Base-by-base conservation (phyloP, 2,888 invertebrate species). In the Sinhomidia bicolor region DNA sequence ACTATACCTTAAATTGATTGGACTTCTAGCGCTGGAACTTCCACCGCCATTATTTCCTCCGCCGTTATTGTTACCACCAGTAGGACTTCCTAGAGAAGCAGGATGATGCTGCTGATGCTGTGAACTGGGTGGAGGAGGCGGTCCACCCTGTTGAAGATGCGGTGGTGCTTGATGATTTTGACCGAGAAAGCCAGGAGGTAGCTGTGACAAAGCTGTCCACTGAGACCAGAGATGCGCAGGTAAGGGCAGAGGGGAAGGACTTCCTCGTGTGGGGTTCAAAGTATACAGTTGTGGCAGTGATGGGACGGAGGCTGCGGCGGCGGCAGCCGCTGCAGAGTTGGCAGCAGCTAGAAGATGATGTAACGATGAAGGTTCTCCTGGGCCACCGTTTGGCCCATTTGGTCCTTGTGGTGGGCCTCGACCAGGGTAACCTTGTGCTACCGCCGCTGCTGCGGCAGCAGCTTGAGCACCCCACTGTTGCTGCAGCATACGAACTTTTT, bases 171-270 rank as follows among this genome's bases (percentile, higher is more conserved):
- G 92, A 41, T 90, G 91, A 23, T 83, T 68, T 85, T 91, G 91
- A 57, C 90, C 89, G 4, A 92, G 82, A 9, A 92, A 90, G 74
- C 92, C 92, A 14, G 92, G 92, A 23, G 91, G 91, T 26, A 93
- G 91, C 80, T 92, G 92, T 65, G 93, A 93, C 62, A 93, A 90
- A 23, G 93, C 92, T 14, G 93, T 92, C 93, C 93, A 93, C 89
- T 93, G 93, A 89, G 92, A 92, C 94, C 94, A 95, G 89, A 95
- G 93, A 90, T 94, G 94, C 65, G 94, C 93, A 14, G 94, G 93
- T 57, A 93, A 80, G 4, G 93, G 93, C 65, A 92, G 89, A 78
- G 92, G 93, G 36, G 92, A 91, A 1, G 92, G 92, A 83, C 91
- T 91, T 12, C 92, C 92, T 7, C 93, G 91, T 2, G 91, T 91